Percentiles rank a stretch among this genome's conserved stretches.
Conservation (phyloP, 2,113 vertebrate genomes). For the Epinephelus lanceolatus region DNA sequence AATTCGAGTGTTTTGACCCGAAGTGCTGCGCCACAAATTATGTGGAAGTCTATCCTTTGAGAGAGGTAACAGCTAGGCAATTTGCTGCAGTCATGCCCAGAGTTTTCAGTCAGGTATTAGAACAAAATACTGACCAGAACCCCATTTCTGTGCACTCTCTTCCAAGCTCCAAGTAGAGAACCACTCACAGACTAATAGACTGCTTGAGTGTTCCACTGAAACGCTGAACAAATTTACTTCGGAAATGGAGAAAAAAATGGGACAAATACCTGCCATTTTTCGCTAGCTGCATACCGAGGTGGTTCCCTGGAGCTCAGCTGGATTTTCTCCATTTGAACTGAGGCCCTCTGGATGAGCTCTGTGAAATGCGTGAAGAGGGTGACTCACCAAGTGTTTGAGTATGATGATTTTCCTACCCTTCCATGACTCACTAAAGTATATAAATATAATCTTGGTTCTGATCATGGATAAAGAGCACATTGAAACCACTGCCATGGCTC, state of each 20-base stretch:
- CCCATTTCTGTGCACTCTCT: not conserved
- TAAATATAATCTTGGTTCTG: not conserved
- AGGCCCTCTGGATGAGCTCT: not conserved
- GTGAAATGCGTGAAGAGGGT: not conserved
- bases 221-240: not conserved
- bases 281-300: not conserved
- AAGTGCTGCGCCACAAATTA: not conserved
- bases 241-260: not conserved
- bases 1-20: not conserved
- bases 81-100: not conserved
- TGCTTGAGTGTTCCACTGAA: not conserved
- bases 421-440: not conserved
- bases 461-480: not conserved
- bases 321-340: not conserved
- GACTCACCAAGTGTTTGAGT: slow-evolving; percentile 2
- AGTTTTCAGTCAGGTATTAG: not conserved
- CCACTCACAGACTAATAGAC: not conserved
- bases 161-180: not conserved
- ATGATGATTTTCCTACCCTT: not conserved
- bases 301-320: slow-evolving; percentile 10
- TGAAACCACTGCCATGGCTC: not conserved
- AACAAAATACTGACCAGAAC: slow-evolving; percentile 5
- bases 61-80: not conserved
- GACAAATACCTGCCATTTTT: not conserved
- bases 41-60: not conserved